A percentile compares a stretch with the other conserved stretches of the same genome.
Conservation (phyloP, 2,888 invertebrate genomes). For the Allygus modestus region DNA sequence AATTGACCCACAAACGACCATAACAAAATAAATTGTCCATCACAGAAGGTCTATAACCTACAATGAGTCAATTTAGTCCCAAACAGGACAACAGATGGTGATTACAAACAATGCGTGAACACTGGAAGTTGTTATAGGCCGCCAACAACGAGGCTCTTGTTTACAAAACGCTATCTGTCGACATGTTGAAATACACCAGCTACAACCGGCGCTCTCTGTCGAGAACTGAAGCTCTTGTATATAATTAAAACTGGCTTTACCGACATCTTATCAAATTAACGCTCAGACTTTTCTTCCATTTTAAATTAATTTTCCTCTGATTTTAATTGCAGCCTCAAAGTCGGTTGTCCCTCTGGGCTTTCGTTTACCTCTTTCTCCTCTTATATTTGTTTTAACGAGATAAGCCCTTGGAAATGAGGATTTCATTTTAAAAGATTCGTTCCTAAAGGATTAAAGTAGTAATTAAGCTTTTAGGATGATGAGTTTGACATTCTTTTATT, state of each 20-base stretch:
- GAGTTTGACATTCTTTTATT: too few relatives aligned
- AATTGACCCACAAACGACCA: too few relatives aligned
- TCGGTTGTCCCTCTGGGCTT: neutral
- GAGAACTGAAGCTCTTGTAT: neutral
- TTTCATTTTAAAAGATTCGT: neutral
- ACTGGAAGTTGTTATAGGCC: conserved; percentile 13
- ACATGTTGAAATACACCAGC: conserved; percentile 8
- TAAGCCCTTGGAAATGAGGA: neutral
- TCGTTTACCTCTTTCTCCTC: neutral
- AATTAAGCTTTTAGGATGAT: neutral
- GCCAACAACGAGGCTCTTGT: neutral
- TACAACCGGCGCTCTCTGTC: neutral
- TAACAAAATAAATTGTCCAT: too few relatives aligned
- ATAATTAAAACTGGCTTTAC: neutral
- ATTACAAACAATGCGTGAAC: conserved; percentile 17
- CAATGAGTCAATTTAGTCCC: neutral
- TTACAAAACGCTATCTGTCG: neutral
- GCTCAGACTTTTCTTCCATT: neutral
- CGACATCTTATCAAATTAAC: neutral
- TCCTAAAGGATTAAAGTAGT: neutral
- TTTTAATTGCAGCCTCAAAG: conserved; percentile 16
- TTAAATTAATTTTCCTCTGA: conserved; percentile 18
- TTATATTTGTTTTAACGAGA: neutral
- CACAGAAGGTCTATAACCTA: neutral
- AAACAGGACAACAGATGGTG: conserved; percentile 6